Percentiles rank a stretch among this genome's conserved stretches.
phyloP scores from a whole-genome alignment of 1,140 invertebrate genomes.

The Tribolium madens region DNA sequence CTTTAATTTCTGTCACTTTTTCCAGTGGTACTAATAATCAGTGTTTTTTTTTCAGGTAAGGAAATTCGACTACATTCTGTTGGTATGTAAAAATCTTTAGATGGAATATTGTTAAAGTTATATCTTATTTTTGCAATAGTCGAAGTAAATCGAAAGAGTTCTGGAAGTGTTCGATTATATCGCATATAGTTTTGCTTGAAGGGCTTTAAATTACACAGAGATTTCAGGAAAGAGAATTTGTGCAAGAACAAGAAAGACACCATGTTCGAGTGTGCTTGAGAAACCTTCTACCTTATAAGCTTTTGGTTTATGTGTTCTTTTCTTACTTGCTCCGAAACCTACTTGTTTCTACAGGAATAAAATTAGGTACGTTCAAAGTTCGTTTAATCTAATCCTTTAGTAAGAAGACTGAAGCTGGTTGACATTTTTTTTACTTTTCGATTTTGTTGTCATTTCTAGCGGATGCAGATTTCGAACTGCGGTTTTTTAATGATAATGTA shows the following conservation, averaged over 20 bases:
- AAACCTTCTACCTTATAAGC: constrained; percentile 8
- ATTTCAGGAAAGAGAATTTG: constrained; percentile 6
- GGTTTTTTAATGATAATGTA: not conserved
- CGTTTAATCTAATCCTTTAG: constrained; percentile 28
- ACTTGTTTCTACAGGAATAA: constrained; percentile 27
- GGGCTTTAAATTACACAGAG: constrained; percentile 27
- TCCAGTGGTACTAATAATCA: not conserved
- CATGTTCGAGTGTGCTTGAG: not conserved
- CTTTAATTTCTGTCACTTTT: constrained; percentile 6
- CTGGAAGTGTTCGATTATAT: constrained; percentile 30
- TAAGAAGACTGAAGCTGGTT: not conserved
- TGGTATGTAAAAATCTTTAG: not conserved
- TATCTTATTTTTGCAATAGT: not conserved
- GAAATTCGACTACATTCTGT: not conserved
- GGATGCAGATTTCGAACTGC: not conserved
- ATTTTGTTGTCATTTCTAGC: constrained; percentile 7
- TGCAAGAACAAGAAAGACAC: constrained; percentile 12
- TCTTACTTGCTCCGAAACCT: constrained; percentile 22
- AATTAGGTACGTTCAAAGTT: constrained; percentile 31
- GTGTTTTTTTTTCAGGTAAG: constrained; percentile 23
- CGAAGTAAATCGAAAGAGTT: not conserved
- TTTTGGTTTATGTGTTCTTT: constrained; percentile 18
- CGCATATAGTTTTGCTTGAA: constrained; percentile 31
- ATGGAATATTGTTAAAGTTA: not conserved
- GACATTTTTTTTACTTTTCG: constrained; percentile 16